Evolutionary conservation across 2,797 vertebrate species (phyloP), one percentile per base, ranked within the genome.

Genomic region (Spondyliosoma cantharus): DNA sequence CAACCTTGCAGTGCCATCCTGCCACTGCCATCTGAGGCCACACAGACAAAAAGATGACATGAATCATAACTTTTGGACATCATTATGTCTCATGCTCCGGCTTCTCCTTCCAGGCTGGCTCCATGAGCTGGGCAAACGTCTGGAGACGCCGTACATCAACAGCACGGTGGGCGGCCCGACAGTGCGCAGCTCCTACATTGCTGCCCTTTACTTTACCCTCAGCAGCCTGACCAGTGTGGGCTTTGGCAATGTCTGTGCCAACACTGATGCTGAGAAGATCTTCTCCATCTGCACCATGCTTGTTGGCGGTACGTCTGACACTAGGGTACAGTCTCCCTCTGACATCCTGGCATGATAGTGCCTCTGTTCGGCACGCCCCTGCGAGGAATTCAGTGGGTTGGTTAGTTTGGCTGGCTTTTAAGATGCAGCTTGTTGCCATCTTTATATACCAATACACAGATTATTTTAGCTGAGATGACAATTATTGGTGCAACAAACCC

Each of bases 261-360:
- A 99, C 96, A 98, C 98, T 0, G 97, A 99, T 0, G 95, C 97
- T 0, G 98, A 99, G 93, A 99, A 99, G 94, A 97, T 99, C 91
- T 99, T 98, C 93, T 99, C 98, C 88, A 96, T 99, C 94, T 98
- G 98, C 93, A 97, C 96, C 63, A 99, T 99, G 98, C 96, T 99
- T 52, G 96, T 99, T 0, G 97, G 97, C 64, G 97, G 97, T 97
- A 94, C 72, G 96, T 93, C 27, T 81, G 73, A 59, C 87, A 67
- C 74, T 24, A 14, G 61, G 73, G 29, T 56, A 53, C 79, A 50
- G 27, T 80, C 64, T 78, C 80, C 74, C 74, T 69, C 81, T 59
- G 76, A 66, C 24, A 1, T 83, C 76, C 67, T 87, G 86, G 85
- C 85, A 75, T 50, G 53, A 13, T n/a, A 0, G 37, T n/a, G 59